Evolutionary conservation across 2,797 vertebrate genomes (phyloP), one percentile per base, ranked within the genome.

Genomic region (Sarcoramphus papa): DNA sequence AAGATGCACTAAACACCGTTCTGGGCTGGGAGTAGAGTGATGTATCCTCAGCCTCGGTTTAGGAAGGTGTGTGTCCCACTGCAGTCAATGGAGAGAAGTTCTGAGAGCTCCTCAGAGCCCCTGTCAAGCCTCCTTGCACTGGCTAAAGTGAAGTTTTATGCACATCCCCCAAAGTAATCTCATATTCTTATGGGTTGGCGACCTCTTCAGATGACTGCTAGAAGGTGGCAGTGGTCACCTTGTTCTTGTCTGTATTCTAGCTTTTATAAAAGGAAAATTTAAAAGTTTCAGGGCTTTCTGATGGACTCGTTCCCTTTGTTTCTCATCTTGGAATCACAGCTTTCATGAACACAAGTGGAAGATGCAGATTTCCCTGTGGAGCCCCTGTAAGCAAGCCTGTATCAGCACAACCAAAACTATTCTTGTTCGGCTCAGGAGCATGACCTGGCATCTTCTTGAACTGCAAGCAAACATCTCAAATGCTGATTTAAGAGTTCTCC

Each of bases 81-180:
- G 37, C 43, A 62, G 30, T 7, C 23, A 45, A 10, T 8, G 21
- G 25, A 60, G 12, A 77, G 43, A 78, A 63, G 6, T 75, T 64
- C 62, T 48, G 40, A 80, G 68, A 72, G 8, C 24, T 75, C 47
- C 84, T 72, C 27, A 22, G 37, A 74, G 37, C 19, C 7, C 25
- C 7, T 10, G 1, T 13, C 6, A 3, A 75, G 5, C 24, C 7
- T 75, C 5, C 14, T 57, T 62, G 28, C 20, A 14, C 17, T 60
- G 62, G 33, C 9, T 57, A 47, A 85, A 54, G 14, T 40, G 62
- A 84, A 59, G 14, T 40, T 79, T 73, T 47, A 54, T 18, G 11
- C 12, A 37, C 33, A 41, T 35, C 5, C 6, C 5, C 8, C 14
- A 2, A 2, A 0, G 2, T 50, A 17, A 43, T 41, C 20, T 81